phyloP scores from a whole-genome alignment of 2,888 invertebrate genomes.

The Calameuta pallipes region DNA sequence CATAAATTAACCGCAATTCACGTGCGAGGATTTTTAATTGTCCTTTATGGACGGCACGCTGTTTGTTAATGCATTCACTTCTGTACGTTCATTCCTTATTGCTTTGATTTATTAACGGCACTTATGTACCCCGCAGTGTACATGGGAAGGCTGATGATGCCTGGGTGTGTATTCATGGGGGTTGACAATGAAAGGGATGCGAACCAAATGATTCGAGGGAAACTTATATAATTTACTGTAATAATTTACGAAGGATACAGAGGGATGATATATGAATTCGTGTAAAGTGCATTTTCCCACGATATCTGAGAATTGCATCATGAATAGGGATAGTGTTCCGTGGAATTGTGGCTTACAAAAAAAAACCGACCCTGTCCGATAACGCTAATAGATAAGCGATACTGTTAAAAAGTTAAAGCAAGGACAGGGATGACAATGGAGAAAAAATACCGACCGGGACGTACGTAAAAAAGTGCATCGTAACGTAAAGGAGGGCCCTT shows the following conservation, averaged over 20 bases:
- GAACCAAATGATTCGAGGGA: background rate
- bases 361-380: background rate
- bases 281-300: background rate
- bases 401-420: background rate
- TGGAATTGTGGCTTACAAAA: background rate
- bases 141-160: slow-evolving; percentile 37
- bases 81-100: slow-evolving; percentile 12
- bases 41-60: slow-evolving; percentile 41
- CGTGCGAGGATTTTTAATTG: slow-evolving; percentile 44
- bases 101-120: slow-evolving; percentile 14
- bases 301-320: background rate
- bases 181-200: slow-evolving; percentile 17
- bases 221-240: background rate
- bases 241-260: background rate
- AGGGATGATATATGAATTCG: background rate
- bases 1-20: slow-evolving; percentile 48
- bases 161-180: slow-evolving; percentile 38
- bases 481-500: background rate
- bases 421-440: background rate
- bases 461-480: background rate
- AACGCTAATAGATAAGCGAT: background rate
- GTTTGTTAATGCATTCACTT: slow-evolving; percentile 51
- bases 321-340: background rate
- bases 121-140: slow-evolving; percentile 39
- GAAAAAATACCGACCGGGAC: background rate